Percentiles rank a stretch among this genome's conserved stretches.
These are phyloP conservation scores for Melikaiella ostensackeni DNA, from an alignment of 2,888 invertebrate genomes.

Conservation along the genomic window DNA sequence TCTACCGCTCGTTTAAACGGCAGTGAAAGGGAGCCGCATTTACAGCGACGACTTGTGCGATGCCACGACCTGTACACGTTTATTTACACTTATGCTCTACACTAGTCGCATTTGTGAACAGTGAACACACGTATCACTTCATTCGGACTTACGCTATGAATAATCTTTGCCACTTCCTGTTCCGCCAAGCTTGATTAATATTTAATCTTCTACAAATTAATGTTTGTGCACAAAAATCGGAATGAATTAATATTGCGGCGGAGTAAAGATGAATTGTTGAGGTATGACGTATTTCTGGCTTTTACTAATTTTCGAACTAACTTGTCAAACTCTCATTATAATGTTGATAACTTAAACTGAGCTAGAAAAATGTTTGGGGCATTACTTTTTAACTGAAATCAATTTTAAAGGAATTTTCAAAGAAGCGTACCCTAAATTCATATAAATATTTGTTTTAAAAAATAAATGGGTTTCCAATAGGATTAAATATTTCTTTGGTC, in stretches of 20 bases:
- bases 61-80: constrained; percentile 50
- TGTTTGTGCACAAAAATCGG: neutral
- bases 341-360: too few relatives aligned
- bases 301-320: too few relatives aligned
- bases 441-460: too few relatives aligned
- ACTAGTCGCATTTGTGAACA: constrained; percentile 27
- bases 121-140: constrained; percentile 29
- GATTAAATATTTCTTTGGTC: too few relatives aligned
- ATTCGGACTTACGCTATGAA: constrained; percentile 35
- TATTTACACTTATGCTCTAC: constrained; percentile 47
- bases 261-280: neutral
- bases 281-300: neutral
- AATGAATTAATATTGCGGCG: neutral
- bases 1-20: constrained; percentile 68
- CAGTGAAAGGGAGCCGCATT: constrained; percentile 59
- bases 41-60: constrained; percentile 38
- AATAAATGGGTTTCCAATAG: too few relatives aligned
- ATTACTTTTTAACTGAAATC: too few relatives aligned
- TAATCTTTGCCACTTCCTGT: constrained; percentile 45
- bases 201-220: neutral
- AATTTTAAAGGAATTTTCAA: too few relatives aligned
- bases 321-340: too few relatives aligned
- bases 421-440: too few relatives aligned
- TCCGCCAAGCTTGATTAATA: neutral
- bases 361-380: too few relatives aligned